Base-by-base conservation (phyloP, 1,140 invertebrate genomes). In the Ruditapes philippinarum region DNA sequence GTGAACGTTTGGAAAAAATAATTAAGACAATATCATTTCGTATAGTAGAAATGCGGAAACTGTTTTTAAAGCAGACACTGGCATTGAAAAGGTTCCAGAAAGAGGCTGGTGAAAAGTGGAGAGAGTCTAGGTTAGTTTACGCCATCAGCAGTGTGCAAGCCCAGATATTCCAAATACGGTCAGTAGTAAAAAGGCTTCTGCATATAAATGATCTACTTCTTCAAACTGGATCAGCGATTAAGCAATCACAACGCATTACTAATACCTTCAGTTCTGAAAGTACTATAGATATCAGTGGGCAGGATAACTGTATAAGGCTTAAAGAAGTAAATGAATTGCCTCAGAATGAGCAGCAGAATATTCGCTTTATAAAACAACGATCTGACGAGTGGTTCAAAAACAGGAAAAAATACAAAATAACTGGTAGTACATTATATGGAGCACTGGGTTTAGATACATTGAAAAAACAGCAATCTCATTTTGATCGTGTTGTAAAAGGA, bases 391-490 rank as follows among this genome's bases (percentile, higher is more conserved):
- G 78, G 78, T 54, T 14, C 57, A 31, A 51, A 80, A 57, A 49
- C 9, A 51, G 78, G 33, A 80, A 57, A 28, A 9, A 57, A 51
- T 40, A 40, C 12, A 51, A 54, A 31, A 22, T 80, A 54, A 80
- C 45, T 14, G 78, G 78, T 7, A 80, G 78, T 38, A 80, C 45
- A 3, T 3, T 80, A 17, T 57, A 80, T 31, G 17, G 40, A 19
- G 78, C 78, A 9, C 14, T 80, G 7, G 78, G 51, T 31, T 45
- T 80, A n/a, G 78, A 80, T 80, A 31, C 11, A 25, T 25, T 80
- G 31, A 80, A 80, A 57, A 80, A 80, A 38, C 51, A 54, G 36
- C 40, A 57, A 33, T 25, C 17, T 4, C 45, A 80, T 57, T 80
- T 80, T 80, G 78, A 80, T 49, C n/a, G 4, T 5, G 49, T 80